Conservation (phyloP, 92 coral and sea anemone genomes). For the Phenganax subtilis region DNA sequence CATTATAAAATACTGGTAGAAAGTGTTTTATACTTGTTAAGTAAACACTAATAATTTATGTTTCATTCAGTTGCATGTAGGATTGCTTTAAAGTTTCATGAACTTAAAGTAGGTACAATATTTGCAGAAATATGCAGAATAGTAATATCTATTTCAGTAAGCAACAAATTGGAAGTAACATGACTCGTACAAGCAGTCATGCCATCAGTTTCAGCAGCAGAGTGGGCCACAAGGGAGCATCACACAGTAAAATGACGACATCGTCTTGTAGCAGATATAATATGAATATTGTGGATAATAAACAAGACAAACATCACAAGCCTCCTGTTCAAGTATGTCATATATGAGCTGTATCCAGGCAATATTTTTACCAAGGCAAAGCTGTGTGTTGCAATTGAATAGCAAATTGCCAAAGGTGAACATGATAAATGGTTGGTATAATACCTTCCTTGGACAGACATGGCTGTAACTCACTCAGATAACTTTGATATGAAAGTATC, state of each 20-base stretch:
- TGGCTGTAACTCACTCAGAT: too few relatives aligned
- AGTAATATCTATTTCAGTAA: neutral
- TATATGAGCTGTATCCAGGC: neutral
- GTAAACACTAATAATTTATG: too few relatives aligned
- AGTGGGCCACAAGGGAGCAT: constrained; percentile 70
- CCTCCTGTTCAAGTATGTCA: constrained; percentile 82
- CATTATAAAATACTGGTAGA: too few relatives aligned
- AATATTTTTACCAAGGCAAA: too few relatives aligned
- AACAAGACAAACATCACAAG: constrained; percentile 62
- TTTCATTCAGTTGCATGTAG: too few relatives aligned
- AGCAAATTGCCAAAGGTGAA: too few relatives aligned
- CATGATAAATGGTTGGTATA: too few relatives aligned
- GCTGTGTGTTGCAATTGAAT: too few relatives aligned
- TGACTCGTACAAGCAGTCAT: constrained; percentile 94
- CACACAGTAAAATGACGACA: constrained; percentile 80
- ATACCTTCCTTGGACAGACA: too few relatives aligned
- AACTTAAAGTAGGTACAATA: neutral
- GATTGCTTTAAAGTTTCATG: neutral
- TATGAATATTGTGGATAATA: constrained; percentile 62
- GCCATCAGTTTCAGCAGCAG: constrained; percentile 76
- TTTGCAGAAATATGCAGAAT: neutral
- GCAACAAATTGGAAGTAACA: constrained; percentile 42
- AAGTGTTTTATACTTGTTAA: too few relatives aligned
- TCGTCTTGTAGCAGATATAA: constrained; percentile 84
- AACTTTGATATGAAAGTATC: too few relatives aligned